A percentile compares a stretch with the other conserved stretches of the same genome.
phyloP scores from a whole-genome alignment of 2,888 invertebrate species.

The Hesperia comma region DNA sequence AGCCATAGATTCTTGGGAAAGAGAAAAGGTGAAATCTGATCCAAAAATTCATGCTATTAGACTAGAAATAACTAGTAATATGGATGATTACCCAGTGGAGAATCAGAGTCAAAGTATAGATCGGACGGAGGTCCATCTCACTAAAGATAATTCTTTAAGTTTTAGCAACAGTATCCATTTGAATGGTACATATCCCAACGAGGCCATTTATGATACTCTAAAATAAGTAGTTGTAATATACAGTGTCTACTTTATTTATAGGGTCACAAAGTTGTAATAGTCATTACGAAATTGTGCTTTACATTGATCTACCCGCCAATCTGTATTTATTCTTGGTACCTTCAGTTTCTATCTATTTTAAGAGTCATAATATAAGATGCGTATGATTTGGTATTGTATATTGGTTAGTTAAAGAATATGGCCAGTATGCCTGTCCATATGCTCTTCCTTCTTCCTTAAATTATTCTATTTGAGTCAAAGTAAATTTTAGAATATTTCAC shows the following conservation, averaged over 20 bases:
- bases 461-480: neutral
- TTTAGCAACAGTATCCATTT: constrained; percentile 82
- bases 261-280: constrained; percentile 32
- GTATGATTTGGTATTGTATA: constrained; percentile 7
- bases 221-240: constrained; percentile 60
- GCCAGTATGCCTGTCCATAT: constrained; percentile 21
- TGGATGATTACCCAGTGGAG: constrained; percentile 71
- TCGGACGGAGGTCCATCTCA: constrained; percentile 65
- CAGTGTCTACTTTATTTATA: constrained; percentile 26
- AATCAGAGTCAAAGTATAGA: constrained; percentile 62
- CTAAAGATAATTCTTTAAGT: constrained; percentile 76
- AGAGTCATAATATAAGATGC: neutral
- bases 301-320: constrained; percentile 15
- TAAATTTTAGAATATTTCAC: too few species aligned
- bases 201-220: constrained; percentile 82
- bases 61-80: constrained; percentile 78
- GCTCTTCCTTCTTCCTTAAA: neutral
- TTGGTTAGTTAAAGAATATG: constrained; percentile 18
- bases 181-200: constrained; percentile 82
- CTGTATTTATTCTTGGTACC: constrained; percentile 28
- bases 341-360: neutral
- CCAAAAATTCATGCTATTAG: constrained; percentile 78
- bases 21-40: constrained; percentile 65
- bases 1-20: constrained; percentile 77
- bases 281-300: constrained; percentile 23